Evolutionary conservation across 2,113 vertebrate genomes (phyloP).

Genomic region (Psittacara wagleri): DNA sequence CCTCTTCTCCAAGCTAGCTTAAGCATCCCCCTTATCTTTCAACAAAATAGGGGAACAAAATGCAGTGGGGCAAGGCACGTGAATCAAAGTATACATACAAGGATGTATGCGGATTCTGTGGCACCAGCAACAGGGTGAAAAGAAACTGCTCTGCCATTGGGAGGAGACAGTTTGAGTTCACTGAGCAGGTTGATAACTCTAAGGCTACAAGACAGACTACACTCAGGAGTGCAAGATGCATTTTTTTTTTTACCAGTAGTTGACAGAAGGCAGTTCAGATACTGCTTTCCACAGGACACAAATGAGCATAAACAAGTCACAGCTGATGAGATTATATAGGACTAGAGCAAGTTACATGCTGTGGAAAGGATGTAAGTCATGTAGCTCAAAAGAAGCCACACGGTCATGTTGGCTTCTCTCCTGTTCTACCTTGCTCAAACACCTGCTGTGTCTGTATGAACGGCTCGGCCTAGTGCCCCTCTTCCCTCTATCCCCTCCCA

Average conservation of each 20-base stretch:
- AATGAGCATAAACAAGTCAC: neutral
- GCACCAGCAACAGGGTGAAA: neutral
- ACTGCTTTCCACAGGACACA: neutral
- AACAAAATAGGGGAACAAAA: neutral
- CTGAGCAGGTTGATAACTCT: neutral
- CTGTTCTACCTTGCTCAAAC: neutral
- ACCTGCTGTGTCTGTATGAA: neutral
- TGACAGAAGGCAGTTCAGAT: neutral
- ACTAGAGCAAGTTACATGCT: neutral
- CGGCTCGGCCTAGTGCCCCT: neutral
- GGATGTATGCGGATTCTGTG: accelerated
- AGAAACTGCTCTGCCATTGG: neutral
- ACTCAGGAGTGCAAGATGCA: neutral
- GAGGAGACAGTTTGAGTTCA: neutral
- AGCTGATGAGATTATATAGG: neutral
- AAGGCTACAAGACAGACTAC: neutral
- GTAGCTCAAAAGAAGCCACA: neutral
- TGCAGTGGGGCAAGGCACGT: accelerated
- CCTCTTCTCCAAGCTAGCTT: neutral
- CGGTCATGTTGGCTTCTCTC: neutral
- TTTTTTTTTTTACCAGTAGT: neutral
- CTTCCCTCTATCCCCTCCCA: neutral
- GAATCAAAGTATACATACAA: accelerated
- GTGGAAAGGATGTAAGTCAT: accelerated
- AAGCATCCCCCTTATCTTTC: neutral